Evolutionary conservation across 2,888 invertebrate species (phyloP), one percentile per base, ranked within the genome.

Genomic region (Hydriomena furcata): DNA sequence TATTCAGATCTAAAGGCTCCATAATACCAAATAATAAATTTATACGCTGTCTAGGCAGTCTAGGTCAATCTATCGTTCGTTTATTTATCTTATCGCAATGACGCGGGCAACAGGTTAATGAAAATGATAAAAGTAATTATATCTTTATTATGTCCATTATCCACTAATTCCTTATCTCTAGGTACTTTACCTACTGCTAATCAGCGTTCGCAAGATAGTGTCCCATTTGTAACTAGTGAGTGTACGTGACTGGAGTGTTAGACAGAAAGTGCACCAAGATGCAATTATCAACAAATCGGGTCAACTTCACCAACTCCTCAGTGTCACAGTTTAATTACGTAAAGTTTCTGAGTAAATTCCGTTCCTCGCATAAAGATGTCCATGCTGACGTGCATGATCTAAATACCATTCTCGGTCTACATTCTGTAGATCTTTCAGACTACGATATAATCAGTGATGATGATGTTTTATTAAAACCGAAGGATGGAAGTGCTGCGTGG

Each of bases 281-380:
- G 89, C 89, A 86, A 57, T 59, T 85, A 55, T 76, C 88, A 40
- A 79, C 79, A 8, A 83, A 65, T 61, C 81, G 89, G 30, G 82
- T 89, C 4, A 82, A 87, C 65, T 88, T 89, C 55, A 82, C 83
- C 1, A 84, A 60, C 52, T 63, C 79, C 0, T 81, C 88, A 2
- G 76, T 85, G 24, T 75, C 85, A 2, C 84, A 89, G 49, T 84
- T 82, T 47, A 90, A 84, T 63, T 89, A 90, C 60, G 79, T 84
- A 5, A 79, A 84, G 51, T 82, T 88, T 50, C 61, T 89, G 23
- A 80, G 81, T 55, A 83, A 83, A 53, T 73, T 76, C 55, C 74
- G 81, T 23, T 73, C 79, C 1, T 68, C 77, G 1, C 73, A 71
- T 45, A 81, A 75, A 56, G 77, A 82, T 17, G 73, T 84, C n/a